These are phyloP conservation scores for Brachylomia viminalis DNA, from an alignment of 2,888 invertebrate genomes.

Conservation along the genomic window DNA sequence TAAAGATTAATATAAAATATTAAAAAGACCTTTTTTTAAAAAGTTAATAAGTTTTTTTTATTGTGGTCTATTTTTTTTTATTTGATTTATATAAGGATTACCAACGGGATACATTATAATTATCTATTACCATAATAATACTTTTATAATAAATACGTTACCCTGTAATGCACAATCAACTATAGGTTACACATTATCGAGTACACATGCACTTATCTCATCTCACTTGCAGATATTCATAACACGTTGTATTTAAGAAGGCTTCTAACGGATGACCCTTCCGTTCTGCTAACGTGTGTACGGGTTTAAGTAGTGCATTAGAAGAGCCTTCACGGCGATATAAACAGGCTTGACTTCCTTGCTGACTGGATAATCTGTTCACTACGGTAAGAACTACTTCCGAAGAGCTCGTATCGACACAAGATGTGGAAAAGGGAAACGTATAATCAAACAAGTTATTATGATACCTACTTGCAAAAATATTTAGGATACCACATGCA, in stretches of 20 bases:
- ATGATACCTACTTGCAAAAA: not conserved
- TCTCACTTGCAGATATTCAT: too few relatives aligned
- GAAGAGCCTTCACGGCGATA: constrained; percentile 29
- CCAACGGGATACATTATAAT: too few relatives aligned
- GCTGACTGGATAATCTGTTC: constrained; percentile 39
- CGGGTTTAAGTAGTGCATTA: constrained; percentile 32
- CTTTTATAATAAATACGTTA: too few relatives aligned
- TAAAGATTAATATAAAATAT: too few relatives aligned
- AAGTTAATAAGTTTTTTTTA: not conserved
- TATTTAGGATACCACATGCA: too few relatives aligned
- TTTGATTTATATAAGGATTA: too few relatives aligned
- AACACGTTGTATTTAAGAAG: constrained; percentile 3
- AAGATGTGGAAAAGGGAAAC: not conserved
- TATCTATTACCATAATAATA: too few relatives aligned
- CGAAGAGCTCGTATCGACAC: not conserved
- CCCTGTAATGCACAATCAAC: too few relatives aligned
- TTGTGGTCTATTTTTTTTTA: too few relatives aligned
- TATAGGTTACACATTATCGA: too few relatives aligned
- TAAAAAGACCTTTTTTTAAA: too few relatives aligned
- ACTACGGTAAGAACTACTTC: not conserved
- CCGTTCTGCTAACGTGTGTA: constrained; percentile 22
- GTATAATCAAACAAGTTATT: not conserved
- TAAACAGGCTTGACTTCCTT: not conserved
- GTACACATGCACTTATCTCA: not conserved
- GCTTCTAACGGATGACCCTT: constrained; percentile 22